Base-by-base conservation (phyloP, 2,113 vertebrate species). In the Anthoscopus minutus region DNA sequence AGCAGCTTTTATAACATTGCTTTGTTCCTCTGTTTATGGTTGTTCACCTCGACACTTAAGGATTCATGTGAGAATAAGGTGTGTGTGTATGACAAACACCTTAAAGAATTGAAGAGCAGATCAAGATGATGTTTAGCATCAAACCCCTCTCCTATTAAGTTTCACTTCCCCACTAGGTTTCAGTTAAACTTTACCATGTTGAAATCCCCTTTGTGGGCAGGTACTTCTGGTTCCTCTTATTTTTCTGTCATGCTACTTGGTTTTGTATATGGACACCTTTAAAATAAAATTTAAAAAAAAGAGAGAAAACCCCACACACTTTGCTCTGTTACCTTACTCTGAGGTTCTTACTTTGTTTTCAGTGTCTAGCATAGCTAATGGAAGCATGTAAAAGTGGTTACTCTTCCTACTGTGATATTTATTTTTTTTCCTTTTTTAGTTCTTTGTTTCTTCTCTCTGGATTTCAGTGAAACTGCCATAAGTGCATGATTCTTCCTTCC, bases 141-240 rank as follows among this genome's bases (percentile, higher is more conserved):
- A 69, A 96, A 70, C 56, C 66, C 22, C 86, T 93, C 64, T 94
- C 30, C 23, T 83, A 35, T 71, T 83, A 37, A 51, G 69, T 96
- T 95, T 96, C 89, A 94, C 67, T 97, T 96, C 96, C 90, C 69
- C 24, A 35, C 50, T 67, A 44, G 61, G 69, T 96, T 97, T 97
- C 96, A 92, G 93, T 97, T 97, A 94, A 94, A 92, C 93, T 93
- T 92, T 83, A 71, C 0, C 1, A 87, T 96, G 93, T 96, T 92
- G 94, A 96, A 97, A 97, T 97, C 95, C 93, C 96, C 94, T 95
- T 94, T 95, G 89, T 95, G 91, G 95, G 94, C 93, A 94, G 88
- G 88, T 95, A 92, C 66, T 96, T 96, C 91, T 94, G 83, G 92
- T 97, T 97, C 96, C 96, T 89, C 77, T 93, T 93, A 88, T 82